Evolutionary conservation across 2,797 vertebrate genomes (phyloP).

Genomic region (Enteromius afrohamiltoni): DNA sequence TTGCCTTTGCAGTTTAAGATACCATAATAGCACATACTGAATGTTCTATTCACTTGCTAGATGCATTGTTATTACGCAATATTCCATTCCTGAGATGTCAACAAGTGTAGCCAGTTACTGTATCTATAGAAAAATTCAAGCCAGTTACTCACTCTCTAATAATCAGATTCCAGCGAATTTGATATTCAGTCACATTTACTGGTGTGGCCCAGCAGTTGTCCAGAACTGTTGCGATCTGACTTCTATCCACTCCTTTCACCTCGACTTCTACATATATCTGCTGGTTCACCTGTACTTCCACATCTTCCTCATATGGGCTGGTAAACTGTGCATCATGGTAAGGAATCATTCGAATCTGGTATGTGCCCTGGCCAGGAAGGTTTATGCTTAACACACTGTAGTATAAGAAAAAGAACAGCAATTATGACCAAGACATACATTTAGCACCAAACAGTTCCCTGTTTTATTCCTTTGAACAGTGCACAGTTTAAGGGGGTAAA

Average conservation of each 20-base stretch:
- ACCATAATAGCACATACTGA: not conserved
- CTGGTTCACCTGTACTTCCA: conserved; percentile 62
- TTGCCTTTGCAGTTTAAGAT: not conserved
- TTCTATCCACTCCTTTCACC: conserved; percentile 63
- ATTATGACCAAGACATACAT: too few relatives aligned
- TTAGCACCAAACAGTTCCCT: too few relatives aligned
- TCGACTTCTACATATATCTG: conserved; percentile 69
- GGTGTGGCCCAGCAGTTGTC: conserved; percentile 77
- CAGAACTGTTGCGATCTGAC: conserved; percentile 67
- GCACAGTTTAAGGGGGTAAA: too few relatives aligned
- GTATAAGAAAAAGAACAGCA: too few relatives aligned
- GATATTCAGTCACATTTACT: conserved; percentile 43
- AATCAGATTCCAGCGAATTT: conserved; percentile 70
- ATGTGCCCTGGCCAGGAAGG: conserved; percentile 63
- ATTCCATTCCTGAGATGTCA: not conserved
- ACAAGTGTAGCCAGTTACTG: not conserved
- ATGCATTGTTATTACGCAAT: not conserved
- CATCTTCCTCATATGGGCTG: conserved; percentile 40
- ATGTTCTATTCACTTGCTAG: not conserved
- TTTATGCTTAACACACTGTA: conserved; percentile 65
- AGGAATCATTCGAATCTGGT: conserved; percentile 66
- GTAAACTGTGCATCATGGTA: conserved; percentile 65
- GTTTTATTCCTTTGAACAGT: too few relatives aligned
- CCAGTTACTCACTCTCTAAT: conserved; percentile 62
- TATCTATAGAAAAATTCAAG: not conserved